phyloP scores from a whole-genome alignment of 2,797 vertebrate genomes.

The Tadarida brasiliensis region DNA sequence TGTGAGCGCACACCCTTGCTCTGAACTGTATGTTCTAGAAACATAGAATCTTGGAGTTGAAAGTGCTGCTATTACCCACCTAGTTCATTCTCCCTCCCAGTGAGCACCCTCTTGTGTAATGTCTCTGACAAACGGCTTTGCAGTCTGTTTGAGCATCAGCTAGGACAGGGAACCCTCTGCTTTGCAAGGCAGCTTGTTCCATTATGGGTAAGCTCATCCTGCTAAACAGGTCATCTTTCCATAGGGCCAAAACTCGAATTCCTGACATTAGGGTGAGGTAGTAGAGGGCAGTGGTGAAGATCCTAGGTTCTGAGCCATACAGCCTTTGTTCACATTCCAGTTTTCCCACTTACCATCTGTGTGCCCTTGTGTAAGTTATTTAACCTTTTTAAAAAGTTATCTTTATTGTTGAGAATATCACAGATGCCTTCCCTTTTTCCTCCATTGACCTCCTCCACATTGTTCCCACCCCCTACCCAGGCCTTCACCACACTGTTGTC shows the following conservation, averaged over 20 bases:
- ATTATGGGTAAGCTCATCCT: neutral
- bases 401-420: too few species aligned
- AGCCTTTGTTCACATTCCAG: neutral
- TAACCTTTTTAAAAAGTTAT: neutral
- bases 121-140: conserved; percentile 55
- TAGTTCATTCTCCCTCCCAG: conserved; percentile 10
- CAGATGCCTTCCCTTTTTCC: too few species aligned
- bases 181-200: conserved; percentile 45
- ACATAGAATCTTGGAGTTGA: conserved; percentile 32
- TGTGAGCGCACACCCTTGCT: conserved; percentile 5
- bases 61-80: conserved; percentile 36
- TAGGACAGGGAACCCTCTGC: conserved; percentile 52
- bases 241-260: neutral
- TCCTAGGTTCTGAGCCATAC: neutral
- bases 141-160: conserved; percentile 52
- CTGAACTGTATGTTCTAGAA: conserved; percentile 58
- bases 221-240: neutral
- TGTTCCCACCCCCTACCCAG: too few species aligned
- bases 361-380: neutral
- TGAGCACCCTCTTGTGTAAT: neutral
- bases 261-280: neutral
- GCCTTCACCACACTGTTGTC: too few species aligned
- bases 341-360: neutral
- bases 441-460: too few species aligned
- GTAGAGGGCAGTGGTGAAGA: neutral